A percentile compares a stretch with the other conserved stretches of the same genome.
These are phyloP conservation scores for Chelonia mydas DNA, from an alignment of 2,797 vertebrate species.

Conservation along the genomic window DNA sequence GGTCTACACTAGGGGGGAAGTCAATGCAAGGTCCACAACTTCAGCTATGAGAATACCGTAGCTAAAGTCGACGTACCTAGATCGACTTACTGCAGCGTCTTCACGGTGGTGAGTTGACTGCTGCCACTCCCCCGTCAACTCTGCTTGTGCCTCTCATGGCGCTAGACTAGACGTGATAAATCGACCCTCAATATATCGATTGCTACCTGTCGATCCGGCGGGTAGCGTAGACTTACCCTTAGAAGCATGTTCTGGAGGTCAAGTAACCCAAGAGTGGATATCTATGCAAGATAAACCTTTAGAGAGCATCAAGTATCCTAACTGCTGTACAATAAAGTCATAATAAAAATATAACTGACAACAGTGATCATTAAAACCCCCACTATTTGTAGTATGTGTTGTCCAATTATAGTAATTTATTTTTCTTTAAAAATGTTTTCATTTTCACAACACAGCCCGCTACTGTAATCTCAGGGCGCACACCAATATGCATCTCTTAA, in stretches of 20 bases:
- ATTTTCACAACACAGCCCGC: not conserved
- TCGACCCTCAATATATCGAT: no score
- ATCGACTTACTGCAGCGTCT: no score
- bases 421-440: not conserved
- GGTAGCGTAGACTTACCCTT: no score
- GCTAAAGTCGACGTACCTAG: no score
- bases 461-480: not conserved
- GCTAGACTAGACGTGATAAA: no score
- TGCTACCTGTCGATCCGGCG: no score
- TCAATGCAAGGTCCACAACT: no score
- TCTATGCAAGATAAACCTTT: not conserved
- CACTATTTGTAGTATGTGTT: not conserved
- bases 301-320: not conserved
- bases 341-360: not conserved
- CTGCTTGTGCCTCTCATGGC: no score
- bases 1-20: no score
- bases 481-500: not conserved
- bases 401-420: not conserved
- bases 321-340: not conserved
- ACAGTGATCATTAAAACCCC: not conserved
- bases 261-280: slow-evolving; percentile 38
- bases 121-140: no score
- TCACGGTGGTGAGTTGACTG: no score
- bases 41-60: no score
- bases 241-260: slow-evolving; percentile 21